A percentile compares a stretch with the other conserved stretches of the same genome.
These are phyloP conservation scores for Leucopsar rothschildi DNA, from an alignment of 2,113 vertebrate species.

Conservation along the genomic window DNA sequence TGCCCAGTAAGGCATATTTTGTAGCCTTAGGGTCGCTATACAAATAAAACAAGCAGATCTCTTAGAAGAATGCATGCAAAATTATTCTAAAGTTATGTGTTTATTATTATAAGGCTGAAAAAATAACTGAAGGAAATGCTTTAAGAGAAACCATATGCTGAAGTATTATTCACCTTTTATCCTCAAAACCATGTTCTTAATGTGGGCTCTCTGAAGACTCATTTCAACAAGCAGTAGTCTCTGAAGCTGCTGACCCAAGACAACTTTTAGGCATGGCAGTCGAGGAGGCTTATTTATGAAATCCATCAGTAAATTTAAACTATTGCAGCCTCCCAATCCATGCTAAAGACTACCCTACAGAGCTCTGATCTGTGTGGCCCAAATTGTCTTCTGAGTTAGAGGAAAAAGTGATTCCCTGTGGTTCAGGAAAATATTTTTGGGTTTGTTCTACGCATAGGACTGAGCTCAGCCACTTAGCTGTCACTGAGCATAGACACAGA, in stretches of 20 bases:
- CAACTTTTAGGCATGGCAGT: background rate
- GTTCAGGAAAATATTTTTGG: background rate
- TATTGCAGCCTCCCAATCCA: background rate
- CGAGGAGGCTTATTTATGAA: background rate
- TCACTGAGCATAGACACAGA: background rate
- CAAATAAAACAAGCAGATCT: background rate
- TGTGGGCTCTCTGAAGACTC: background rate
- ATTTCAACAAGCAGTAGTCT: background rate
- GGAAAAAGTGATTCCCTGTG: background rate
- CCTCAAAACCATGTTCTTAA: background rate
- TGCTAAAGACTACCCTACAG: background rate
- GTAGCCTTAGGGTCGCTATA: background rate
- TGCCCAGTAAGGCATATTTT: background rate
- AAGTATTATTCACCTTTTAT: constrained; percentile 31
- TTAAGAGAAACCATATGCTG: constrained; percentile 36
- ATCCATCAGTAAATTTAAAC: background rate
- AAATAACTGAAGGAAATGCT: constrained; percentile 1
- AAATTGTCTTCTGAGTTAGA: background rate
- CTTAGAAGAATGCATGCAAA: constrained; percentile 22
- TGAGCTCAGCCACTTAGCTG: background rate
- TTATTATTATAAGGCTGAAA: constrained; percentile 30
- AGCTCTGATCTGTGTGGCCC: background rate
- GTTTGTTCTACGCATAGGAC: background rate
- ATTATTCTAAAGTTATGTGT: constrained; percentile 14
- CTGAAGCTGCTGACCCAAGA: background rate